Evolutionary conservation across 1,140 invertebrate species (phyloP).

Genomic region (Pseudoatta argentina): DNA sequence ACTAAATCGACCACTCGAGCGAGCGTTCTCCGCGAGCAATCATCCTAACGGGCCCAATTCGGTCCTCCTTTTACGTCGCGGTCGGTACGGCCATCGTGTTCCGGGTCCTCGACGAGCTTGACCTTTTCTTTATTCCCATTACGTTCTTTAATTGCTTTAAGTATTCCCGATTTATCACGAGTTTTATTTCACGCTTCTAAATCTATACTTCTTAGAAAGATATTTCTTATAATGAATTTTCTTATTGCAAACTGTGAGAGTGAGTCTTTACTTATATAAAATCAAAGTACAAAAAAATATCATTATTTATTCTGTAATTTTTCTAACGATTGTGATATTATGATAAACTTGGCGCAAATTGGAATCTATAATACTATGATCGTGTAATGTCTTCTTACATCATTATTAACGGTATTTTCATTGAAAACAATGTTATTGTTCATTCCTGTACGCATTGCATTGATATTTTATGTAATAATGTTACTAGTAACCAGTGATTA

Average conservation of each 20-base stretch:
- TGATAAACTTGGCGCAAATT: not conserved
- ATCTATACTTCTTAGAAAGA: conserved; percentile 2
- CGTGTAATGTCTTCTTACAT: not conserved
- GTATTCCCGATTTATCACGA: conserved; percentile 19
- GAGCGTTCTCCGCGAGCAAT: conserved; percentile 50
- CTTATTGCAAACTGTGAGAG: not conserved
- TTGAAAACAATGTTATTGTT: conserved; percentile 9
- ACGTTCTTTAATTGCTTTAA: conserved; percentile 36
- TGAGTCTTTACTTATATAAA: not conserved
- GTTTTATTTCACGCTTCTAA: not conserved
- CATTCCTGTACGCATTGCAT: not conserved
- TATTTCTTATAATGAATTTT: not conserved
- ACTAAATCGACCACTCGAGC: conserved; percentile 63
- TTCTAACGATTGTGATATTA: not conserved
- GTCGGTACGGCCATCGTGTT: conserved; percentile 1
- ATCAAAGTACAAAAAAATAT: not conserved
- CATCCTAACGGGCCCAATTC: conserved; percentile 66
- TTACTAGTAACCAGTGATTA: not conserved
- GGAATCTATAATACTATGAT: not conserved
- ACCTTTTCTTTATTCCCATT: conserved; percentile 48
- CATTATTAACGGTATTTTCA: not conserved
- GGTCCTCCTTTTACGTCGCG: conserved; percentile 62
- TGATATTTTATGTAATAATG: not conserved
- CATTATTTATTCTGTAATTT: not conserved
- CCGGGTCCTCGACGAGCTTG: conserved; percentile 33